Evolutionary conservation across 2,888 invertebrate genomes (phyloP), one percentile per base, ranked within the genome.

Genomic region (Drosophila vallismaia): DNA sequence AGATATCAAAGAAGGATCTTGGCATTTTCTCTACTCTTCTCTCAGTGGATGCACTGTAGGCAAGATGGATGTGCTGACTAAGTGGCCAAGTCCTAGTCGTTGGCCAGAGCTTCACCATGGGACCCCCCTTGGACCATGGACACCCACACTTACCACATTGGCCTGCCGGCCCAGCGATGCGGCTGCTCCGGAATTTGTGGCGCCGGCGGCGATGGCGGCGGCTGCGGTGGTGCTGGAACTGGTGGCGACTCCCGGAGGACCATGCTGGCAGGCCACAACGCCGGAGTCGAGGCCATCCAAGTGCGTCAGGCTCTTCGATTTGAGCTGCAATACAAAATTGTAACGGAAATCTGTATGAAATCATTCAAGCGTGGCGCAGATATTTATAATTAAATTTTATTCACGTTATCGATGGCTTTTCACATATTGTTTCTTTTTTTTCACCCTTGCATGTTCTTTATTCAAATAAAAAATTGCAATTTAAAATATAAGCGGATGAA

Each of bases 291-390:
- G 92, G 76, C 93, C 93, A 92, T 95, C 95, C 90, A 95, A 92
- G 90, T 95, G 95, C 76, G 94, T 95, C 88, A 95, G 92, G 90
- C 95, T 95, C 90, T 95, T 93, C 73, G 95, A 95, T 89, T 95
- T 95, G 85, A 95, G 93, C 95, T 95, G 92, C 10, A 92, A 92
- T 59, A 52, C 2, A 36, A 31, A 51, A 74, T 54, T 66, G 63
- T 44, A 80, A 76, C 76, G 46, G 19, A 56, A 68, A 68, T 66
- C 55, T 3, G 33, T 51, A 19, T 36, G 49, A 46, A 70, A 52
- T 56, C 70, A 53, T 60, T 71, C 28, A 40, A 49, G 70, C 54
- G 60, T 48, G 29, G 19, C 54, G 48, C 55, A 48, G 69, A 60
- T 60, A 71, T 69, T 71, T 44, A 71, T 69, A 71, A 69, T 69